Conservation (phyloP, 2,888 invertebrate species). For the Acronicta psi region DNA sequence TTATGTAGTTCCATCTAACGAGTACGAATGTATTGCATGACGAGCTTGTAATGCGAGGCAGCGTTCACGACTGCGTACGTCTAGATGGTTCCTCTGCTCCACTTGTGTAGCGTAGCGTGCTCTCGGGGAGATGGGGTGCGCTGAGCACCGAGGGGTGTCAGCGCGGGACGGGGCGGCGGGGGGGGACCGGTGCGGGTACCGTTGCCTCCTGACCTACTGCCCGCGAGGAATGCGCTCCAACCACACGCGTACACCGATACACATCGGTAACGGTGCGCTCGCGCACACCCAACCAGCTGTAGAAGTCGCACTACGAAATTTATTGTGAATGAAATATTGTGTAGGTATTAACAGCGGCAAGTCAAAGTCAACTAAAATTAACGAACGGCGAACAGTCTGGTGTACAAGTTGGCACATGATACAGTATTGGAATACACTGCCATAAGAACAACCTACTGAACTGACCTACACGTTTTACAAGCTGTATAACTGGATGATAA, state of each 20-base stretch:
- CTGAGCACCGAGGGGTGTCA: slow-evolving; percentile 9
- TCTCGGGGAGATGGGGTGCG: slow-evolving; percentile 10
- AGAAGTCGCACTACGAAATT: slow-evolving; percentile 15
- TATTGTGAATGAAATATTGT: too few relatives aligned
- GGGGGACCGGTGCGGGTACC: slow-evolving; percentile 73
- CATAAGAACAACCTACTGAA: too few relatives aligned
- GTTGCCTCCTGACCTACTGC: slow-evolving; percentile 73
- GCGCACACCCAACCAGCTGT: neutral
- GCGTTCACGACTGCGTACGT: slow-evolving; percentile 5
- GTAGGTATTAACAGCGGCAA: too few relatives aligned
- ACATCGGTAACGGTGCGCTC: slow-evolving; percentile 44
- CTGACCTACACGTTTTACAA: too few relatives aligned
- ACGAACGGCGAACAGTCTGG: too few relatives aligned
- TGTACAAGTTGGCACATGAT: too few relatives aligned
- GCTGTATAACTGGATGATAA: too few relatives aligned
- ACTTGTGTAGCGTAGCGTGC: slow-evolving; percentile 49
- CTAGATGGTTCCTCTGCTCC: slow-evolving; percentile 19
- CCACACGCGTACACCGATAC: slow-evolving; percentile 30
- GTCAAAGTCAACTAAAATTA: too few relatives aligned
- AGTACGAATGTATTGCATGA: neutral
- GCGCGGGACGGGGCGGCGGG: slow-evolving; percentile 20
- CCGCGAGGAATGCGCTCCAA: slow-evolving; percentile 60
- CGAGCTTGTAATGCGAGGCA: neutral
- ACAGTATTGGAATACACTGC: too few relatives aligned
- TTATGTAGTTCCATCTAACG: neutral